Evolutionary conservation across 2,888 invertebrate genomes (phyloP), one percentile per base, ranked within the genome.

Genomic region (Drosophila longiperda): DNA sequence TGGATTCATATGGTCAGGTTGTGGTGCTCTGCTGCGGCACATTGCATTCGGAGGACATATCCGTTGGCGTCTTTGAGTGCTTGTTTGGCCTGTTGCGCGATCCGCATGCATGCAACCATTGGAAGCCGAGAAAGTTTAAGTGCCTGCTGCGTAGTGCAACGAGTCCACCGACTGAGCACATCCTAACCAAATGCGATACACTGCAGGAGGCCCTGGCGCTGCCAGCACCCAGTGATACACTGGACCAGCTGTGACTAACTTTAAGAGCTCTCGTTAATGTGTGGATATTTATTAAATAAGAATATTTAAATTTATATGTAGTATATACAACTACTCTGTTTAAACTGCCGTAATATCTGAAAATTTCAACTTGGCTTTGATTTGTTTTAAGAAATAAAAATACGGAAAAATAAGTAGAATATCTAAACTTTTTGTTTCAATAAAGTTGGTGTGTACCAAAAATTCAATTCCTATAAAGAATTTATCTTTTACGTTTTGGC

Each of bases 61-160:
- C 73, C 20, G 94, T 95, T 1, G 96, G 96, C 2, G 92, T 95
- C 36, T 96, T 96, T 90, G 95, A 96, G 86, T 95, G 95, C 83
- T 92, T 94, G 52, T 96, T 96, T 92, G 95, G 95, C 2, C 91
- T 96, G 48, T 93, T 95, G 29, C 93, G 95, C 71, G 96, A 96
- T 90, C 95, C 96, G 0, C 93, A 92, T 58, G 91, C 93, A 34
- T 93, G 94, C n/a, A 95, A 95, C 86, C 95, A 95, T 87, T 96
- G 95, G 95, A 96, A 95, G 92, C 94, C 96, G 29, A 96, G 95
- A 89, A 94, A 93, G n/a, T 93, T 94, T 11, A 93, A 94, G 78
- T 86, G 94, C 29, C 86, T 93, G 70, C 89, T 95, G 48, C 92
- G 92, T 54, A 94, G 93, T 78, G 83, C 87, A 40, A 11, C 38